phyloP scores from a whole-genome alignment of 2,888 invertebrate genomes.

The Orchesella flavescens region DNA sequence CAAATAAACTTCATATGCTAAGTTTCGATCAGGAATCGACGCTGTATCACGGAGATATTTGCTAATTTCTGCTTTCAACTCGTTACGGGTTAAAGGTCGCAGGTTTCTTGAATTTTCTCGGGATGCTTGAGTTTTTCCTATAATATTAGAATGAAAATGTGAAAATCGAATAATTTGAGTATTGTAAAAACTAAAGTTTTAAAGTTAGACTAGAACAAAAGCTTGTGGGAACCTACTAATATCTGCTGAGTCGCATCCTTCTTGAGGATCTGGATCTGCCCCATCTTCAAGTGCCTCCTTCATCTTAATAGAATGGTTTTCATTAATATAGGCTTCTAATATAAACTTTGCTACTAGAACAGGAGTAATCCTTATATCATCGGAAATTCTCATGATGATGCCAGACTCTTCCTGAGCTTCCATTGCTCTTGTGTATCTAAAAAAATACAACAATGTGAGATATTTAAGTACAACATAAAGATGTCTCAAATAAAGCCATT shows the following conservation, averaged over 20 bases:
- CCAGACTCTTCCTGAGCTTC: conserved; percentile 76
- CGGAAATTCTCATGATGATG: conserved; percentile 79
- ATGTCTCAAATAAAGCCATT: neutral
- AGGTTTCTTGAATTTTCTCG: no score
- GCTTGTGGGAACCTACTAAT: no score
- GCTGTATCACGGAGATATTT: conserved; percentile 82
- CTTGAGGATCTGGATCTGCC: no score
- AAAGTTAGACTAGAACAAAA: no score
- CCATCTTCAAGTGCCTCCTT: conserved; percentile 57
- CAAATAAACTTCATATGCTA: conserved; percentile 84
- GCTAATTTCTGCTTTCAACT: conserved; percentile 75
- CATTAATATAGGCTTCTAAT: conserved; percentile 75
- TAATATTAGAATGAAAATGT: no score
- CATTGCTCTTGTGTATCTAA: conserved; percentile 66
- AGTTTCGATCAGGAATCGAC: conserved; percentile 81
- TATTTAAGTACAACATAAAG: conserved; percentile 12
- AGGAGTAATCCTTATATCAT: conserved; percentile 77
- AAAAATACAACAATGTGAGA: neutral
- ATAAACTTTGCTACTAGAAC: conserved; percentile 79
- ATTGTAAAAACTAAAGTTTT: no score
- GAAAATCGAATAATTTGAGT: no score
- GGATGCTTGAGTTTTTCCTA: no score
- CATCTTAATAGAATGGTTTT: conserved; percentile 74
- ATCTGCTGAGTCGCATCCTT: no score
- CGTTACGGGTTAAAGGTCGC: conserved; percentile 20